These are phyloP conservation scores for Caenorhabditis virilis DNA, from an alignment of 2,888 invertebrate genomes.

Conservation along the genomic window DNA sequence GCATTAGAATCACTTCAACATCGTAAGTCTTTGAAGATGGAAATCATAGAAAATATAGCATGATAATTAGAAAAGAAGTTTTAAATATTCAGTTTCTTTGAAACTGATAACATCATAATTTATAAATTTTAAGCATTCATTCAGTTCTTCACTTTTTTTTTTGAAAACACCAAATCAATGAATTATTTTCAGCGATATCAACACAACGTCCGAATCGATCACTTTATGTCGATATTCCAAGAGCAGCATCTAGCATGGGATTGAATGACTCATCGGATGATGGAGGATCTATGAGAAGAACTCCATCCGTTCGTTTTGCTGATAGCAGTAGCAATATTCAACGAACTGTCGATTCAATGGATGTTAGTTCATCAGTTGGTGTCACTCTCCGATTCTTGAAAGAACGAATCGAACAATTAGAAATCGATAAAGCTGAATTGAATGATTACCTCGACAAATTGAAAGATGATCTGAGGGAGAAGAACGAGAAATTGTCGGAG, in stretches of 20 bases:
- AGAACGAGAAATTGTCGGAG: conserved; percentile 26
- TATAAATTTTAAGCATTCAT: too few relatives aligned
- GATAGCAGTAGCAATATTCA: conserved; percentile 15
- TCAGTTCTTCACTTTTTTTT: too few relatives aligned
- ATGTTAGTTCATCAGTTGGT: conserved; percentile 43
- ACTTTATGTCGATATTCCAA: conserved; percentile 33
- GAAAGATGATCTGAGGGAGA: conserved; percentile 21
- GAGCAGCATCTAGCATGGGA: conserved; percentile 17
- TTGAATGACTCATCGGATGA: conserved; percentile 22
- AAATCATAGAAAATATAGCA: too few relatives aligned
- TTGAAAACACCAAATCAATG: too few relatives aligned
- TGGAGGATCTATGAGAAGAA: conserved; percentile 28
- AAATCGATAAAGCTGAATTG: conserved; percentile 35
- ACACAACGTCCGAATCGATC: conserved; percentile 25
- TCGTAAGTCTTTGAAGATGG: conserved; percentile 16
- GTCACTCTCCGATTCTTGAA: conserved; percentile 48
- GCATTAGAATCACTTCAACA: conserved; percentile 32
- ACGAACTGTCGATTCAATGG: conserved; percentile 19
- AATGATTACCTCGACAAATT: conserved; percentile 18
- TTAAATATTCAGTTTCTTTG: too few relatives aligned
- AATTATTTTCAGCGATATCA: conserved; percentile 13
- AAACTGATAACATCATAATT: too few relatives aligned
- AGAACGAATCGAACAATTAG: conserved; percentile 47
- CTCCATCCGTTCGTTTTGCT: conserved; percentile 20
- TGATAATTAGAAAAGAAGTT: too few relatives aligned